These are phyloP conservation scores for Sebastes kiyomatsui DNA, from an alignment of 2,797 vertebrate genomes.

Conservation along the genomic window DNA sequence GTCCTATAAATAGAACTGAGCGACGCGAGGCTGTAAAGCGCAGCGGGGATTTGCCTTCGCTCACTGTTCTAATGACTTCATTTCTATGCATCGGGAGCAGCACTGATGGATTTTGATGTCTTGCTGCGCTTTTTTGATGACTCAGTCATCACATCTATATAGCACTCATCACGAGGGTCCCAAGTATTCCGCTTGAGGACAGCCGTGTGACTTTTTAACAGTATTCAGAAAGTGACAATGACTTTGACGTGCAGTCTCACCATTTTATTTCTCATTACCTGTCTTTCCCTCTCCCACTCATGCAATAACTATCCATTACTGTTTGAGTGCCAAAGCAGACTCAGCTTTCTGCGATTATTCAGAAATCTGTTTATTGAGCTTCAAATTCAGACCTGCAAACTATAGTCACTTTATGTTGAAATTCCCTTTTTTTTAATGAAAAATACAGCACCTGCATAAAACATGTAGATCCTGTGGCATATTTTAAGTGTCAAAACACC, in stretches of 20 bases:
- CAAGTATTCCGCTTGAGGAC: slow-evolving; percentile 21
- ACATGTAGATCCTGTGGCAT: background rate
- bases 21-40: slow-evolving; percentile 26
- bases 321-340: slow-evolving; percentile 13
- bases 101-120: slow-evolving; percentile 44
- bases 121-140: slow-evolving; percentile 36
- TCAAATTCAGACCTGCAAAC: background rate
- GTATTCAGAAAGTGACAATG: slow-evolving; percentile 6
- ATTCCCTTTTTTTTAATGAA: background rate
- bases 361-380: background rate
- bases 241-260: background rate
- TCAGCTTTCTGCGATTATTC: background rate
- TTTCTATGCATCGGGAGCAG: slow-evolving; percentile 54
- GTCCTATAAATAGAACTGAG: slow-evolving; percentile 63
- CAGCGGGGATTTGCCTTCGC: slow-evolving; percentile 36
- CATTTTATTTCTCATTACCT: background rate
- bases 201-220: slow-evolving; percentile 20
- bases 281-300: background rate
- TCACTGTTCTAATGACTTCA: slow-evolving; percentile 63
- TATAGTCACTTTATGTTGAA: background rate
- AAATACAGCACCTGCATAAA: background rate
- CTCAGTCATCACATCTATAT: slow-evolving; percentile 29
- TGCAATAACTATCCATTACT: background rate
- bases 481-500: background rate
- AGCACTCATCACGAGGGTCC: slow-evolving; percentile 8